Base-by-base conservation (phyloP, 1,140 invertebrate genomes). In the Drosophila grimshawi region DNA sequence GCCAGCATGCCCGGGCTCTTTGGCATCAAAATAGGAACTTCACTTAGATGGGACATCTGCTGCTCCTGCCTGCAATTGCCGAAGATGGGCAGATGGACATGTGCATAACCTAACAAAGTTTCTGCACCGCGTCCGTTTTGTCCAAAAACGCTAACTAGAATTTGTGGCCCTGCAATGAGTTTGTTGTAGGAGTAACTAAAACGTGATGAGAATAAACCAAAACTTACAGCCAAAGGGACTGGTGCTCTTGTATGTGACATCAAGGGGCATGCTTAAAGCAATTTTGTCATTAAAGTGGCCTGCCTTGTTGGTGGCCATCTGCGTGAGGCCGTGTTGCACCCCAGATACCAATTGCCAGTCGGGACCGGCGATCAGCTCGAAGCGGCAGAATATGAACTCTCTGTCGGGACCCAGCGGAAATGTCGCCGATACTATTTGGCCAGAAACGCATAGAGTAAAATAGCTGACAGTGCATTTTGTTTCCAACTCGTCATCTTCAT, bases 181-280 rank as follows among this genome's bases (percentile, higher is more conserved):
- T 32, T 30, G 0, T 4, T 0, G 8, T 7, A 29, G 33, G 46
- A 37, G 46, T 11, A 46, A n/a, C 0, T 30, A 2, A 29, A 35
- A 3, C 3, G 1, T 8, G 4, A 52, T 2, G 5, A 2, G 30
- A 8, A n/a, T 27, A 3, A 4, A 30, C 10, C 5, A 1, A 33
- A 2, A 91, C 92, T 76, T 78, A 93, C 93, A 93, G 48, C 93
- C 93, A 68, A 80, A 92, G 8, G 92, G 86, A 68, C 83, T 92
- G 33, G 86, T 93, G 59, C 88, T 92, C 62, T 83, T 91, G 63
- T 85, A 93, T 8, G 91, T 90, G 11, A 90, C 74, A 55, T 93
- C 92, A n/a, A 93, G 80, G 33, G 93, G 93, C 86, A 93, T 91
- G 56, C 92, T 92, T 49, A 93, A 90, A 3, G 92, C 79, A 39